Evolutionary conservation across 2,888 invertebrate genomes (phyloP).

Genomic region (Stenodema calcarata): DNA sequence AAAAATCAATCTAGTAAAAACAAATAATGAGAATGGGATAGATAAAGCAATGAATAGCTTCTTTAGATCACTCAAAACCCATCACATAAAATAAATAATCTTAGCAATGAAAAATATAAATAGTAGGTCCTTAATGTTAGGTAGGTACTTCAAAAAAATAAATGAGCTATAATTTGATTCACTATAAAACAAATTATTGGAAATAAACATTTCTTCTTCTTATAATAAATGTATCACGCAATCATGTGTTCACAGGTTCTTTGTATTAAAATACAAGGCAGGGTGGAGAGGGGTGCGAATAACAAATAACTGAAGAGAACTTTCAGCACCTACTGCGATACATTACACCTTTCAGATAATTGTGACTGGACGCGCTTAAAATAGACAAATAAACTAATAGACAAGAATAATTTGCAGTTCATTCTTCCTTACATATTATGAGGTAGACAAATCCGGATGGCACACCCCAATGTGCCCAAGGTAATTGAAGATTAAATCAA

Average conservation of each 20-base stretch:
- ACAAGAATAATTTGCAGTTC: not conserved
- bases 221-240: not conserved
- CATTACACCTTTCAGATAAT: not conserved
- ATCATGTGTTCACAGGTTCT: not conserved
- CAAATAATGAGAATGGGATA: too few relatives aligned
- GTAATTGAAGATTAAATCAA: not conserved
- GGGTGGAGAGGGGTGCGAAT: not conserved
- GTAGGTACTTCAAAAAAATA: not conserved
- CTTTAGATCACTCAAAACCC: not conserved
- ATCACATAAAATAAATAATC: not conserved
- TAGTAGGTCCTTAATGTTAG: not conserved
- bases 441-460: slow-evolving; percentile 5
- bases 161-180: not conserved
- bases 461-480: slow-evolving; percentile 10
- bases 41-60: not conserved
- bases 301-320: not conserved
- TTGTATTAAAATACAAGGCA: not conserved
- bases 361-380: not conserved
- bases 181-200: not conserved
- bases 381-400: not conserved
- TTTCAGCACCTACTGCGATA: not conserved
- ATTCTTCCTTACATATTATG: not conserved
- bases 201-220: not conserved
- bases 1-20: not conserved
- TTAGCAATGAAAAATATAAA: not conserved